These are phyloP conservation scores for Calliphora vomitoria DNA, from an alignment of 2,888 invertebrate species.

Conservation along the genomic window DNA sequence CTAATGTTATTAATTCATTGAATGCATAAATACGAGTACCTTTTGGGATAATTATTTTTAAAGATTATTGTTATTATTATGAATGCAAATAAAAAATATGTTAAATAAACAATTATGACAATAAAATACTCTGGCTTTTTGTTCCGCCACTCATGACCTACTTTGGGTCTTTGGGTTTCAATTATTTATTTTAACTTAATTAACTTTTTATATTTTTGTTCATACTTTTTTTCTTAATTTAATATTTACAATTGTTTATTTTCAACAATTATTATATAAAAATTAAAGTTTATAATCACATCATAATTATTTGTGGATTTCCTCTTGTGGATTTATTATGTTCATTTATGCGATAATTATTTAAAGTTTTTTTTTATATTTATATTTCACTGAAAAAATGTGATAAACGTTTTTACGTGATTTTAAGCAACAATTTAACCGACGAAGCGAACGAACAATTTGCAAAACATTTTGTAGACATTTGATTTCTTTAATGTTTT, in stretches of 20 bases:
- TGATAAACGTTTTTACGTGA: constrained; percentile 72
- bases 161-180: constrained; percentile 1
- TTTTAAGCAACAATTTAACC: constrained; percentile 60
- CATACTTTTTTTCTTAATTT: not conserved
- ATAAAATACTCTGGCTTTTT: constrained; percentile 11
- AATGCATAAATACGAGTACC: too few species aligned
- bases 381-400: constrained; percentile 63
- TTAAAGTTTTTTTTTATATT: constrained; percentile 17
- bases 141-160: constrained; percentile 53
- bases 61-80: not conserved
- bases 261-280: constrained; percentile 24
- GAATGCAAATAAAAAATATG: not conserved
- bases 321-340: constrained; percentile 49
- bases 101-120: constrained; percentile 41
- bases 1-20: not conserved
- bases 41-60: not conserved
- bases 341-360: constrained; percentile 60
- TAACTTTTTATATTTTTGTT: constrained; percentile 16
- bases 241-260: constrained; percentile 12
- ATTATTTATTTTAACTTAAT: constrained; percentile 43
- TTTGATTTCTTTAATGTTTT: constrained; percentile 50
- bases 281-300: constrained; percentile 51
- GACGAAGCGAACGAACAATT: constrained; percentile 59
- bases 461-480: constrained; percentile 60
- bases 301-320: constrained; percentile 68